Evolutionary conservation across 1,140 invertebrate genomes (phyloP), one percentile per base, ranked within the genome.

Genomic region (Magallana gigas): DNA sequence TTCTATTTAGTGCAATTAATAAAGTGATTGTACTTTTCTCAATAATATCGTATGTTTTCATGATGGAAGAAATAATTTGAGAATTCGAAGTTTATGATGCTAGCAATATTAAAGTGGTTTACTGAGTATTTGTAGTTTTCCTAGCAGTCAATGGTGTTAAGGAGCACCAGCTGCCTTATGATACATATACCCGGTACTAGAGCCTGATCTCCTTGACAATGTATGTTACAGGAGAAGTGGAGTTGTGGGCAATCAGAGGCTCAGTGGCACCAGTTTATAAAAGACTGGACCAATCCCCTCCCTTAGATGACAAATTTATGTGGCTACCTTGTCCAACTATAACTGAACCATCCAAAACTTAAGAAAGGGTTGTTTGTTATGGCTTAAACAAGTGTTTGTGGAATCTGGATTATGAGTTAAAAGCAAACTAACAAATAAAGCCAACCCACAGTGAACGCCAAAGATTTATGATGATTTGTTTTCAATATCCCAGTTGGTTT

Each of bases 401-500:
- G 68, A 76, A 36, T 76, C 68, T 18, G 12, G 68, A 76, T 29
- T 76, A 12, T 3, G 68, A 76, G 68, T 76, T 76, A 76, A 76
- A 76, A 76, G 68, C 68, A 76, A 76, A 36, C 11, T 23, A 76
- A 76, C 68, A 76, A 76, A 76, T 76, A 76, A 76, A 76, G 68
- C 68, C 68, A 29, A 76, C 68, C 68, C 68, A 76, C 23, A 9
- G 68, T 76, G 68, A 36, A 76, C 12, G 14, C 23, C 23, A 76
- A 76, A 76, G 68, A 76, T 76, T 76, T 76, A 76, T 76, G 68
- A 76, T 76, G 68, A 76, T 76, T 76, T 76, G 68, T 76, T 76
- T 76, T 76, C 68, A 76, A 76, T 76, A 76, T 76, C 68, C 23
- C 68, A 76, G 68, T 76, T 76, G 68, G 68, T 76, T 76, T 76